Evolutionary conservation across 1,140 invertebrate species (phyloP), one percentile per base, ranked within the genome.

Genomic region (Dreissena rostriformis): DNA sequence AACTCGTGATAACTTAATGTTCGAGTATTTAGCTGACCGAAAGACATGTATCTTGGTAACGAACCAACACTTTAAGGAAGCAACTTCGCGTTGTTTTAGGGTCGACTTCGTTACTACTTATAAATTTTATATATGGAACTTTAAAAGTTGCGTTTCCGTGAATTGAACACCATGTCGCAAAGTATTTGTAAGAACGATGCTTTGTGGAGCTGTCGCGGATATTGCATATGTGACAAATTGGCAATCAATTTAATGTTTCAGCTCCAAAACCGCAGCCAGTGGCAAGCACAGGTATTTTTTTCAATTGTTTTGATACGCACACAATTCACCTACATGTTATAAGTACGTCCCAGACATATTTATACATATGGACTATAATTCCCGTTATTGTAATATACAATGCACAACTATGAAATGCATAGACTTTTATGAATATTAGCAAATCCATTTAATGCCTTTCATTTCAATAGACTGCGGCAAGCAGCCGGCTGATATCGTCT

Each of bases 401-500:
- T 57, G 53, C 12, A 14, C 12, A 57, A 57, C 19, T 12, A 19
- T 14, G 19, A 12, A 57, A 57, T 57, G 53, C 53, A 57, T 57
- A 14, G 53, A 12, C n/a, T 57, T 14, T 14, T 19, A 19, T 57
- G 19, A 14, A 57, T 19, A 57, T 14, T 19, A 57, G 12, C 12
- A 14, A 19, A 14, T 14, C 12, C 53, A 57, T 57, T 12, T 57
- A 57, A 12, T 57, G 12, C 12, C 53, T 14, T 57, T 57, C 53
- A 14, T 12, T 57, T 57, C 12, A 12, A 14, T 57, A 85, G 86
- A 26, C 17, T 87, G 86, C 24, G 72, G 66, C 17, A 71, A 61
- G 24, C 68, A 80, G 8, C 72, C 68, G 0, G 85, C 88, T 7
- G 87, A 89, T 67, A 75, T 89, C 17, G 67, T 88, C 17, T 88